phyloP scores from a whole-genome alignment of 1,140 invertebrate genomes.

The Zophobas atratus region DNA sequence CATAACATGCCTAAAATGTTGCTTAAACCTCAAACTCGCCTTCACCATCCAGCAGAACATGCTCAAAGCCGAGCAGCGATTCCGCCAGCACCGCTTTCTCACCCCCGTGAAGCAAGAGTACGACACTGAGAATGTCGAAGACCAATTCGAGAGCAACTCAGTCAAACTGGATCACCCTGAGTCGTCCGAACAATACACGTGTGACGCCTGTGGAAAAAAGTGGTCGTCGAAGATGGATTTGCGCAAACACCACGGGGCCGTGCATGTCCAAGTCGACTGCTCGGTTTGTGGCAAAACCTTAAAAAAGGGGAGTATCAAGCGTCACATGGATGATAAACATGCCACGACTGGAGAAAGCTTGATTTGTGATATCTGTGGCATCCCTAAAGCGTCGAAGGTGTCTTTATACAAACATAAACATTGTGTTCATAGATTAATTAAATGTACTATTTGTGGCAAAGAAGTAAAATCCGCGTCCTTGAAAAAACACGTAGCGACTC shows the following conservation, averaged over 20 bases:
- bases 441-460: neutral
- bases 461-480: neutral
- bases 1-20: neutral
- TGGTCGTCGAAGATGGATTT: too few species aligned
- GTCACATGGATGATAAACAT: too few species aligned
- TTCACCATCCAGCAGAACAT: conserved; percentile 10
- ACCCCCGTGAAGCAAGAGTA: neutral
- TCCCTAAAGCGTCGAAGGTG: neutral
- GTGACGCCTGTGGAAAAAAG: too few species aligned
- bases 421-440: neutral
- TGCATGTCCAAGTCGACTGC: too few species aligned
- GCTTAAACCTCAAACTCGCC: neutral
- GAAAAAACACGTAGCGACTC: too few species aligned
- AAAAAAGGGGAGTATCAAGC: too few species aligned
- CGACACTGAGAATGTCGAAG: neutral
- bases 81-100: neutral
- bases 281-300: too few species aligned
- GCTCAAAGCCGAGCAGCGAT: neutral
- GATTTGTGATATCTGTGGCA: neutral
- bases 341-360: too few species aligned
- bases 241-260: too few species aligned
- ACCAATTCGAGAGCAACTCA: neutral
- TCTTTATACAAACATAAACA: neutral
- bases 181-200: neutral
- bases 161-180: too few species aligned